Evolutionary conservation across 2,888 invertebrate species (phyloP).

Genomic region (Fragum whitleyi): DNA sequence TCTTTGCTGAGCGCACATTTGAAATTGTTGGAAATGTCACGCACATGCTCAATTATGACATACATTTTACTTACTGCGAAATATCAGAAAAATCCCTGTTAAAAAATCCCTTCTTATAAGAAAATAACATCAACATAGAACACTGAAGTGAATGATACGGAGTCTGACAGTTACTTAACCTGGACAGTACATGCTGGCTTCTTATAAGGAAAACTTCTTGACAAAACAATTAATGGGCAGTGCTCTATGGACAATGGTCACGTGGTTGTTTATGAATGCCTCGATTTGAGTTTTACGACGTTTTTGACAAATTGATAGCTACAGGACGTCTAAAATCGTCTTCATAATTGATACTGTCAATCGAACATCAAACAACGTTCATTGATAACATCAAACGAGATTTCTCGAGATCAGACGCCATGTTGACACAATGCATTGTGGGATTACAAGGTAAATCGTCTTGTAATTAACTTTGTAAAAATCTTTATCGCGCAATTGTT

Average conservation of each 20-base stretch:
- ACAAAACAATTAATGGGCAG: constrained; percentile 43
- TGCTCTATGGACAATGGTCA: constrained; percentile 34
- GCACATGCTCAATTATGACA: too few species aligned
- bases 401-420: constrained; percentile 9
- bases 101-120: too few species aligned
- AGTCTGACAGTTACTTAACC: constrained; percentile 14
- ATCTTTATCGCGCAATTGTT: constrained; percentile 21
- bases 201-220: constrained; percentile 16
- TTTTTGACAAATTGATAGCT: constrained; percentile 58
- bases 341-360: constrained; percentile 36
- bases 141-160: background rate
- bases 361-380: constrained; percentile 12
- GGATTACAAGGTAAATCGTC: constrained; percentile 21
- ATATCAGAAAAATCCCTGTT: too few species aligned
- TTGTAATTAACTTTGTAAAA: constrained; percentile 25
- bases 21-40: too few species aligned
- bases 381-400: constrained; percentile 22
- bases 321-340: constrained; percentile 31
- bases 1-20: too few species aligned
- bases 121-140: too few species aligned
- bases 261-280: constrained; percentile 50
- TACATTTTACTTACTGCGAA: too few species aligned
- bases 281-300: constrained; percentile 52
- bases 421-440: constrained; percentile 19
- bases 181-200: background rate